Conservation (phyloP, 2,113 vertebrate species). For the Tenebrosternarchus preto region DNA sequence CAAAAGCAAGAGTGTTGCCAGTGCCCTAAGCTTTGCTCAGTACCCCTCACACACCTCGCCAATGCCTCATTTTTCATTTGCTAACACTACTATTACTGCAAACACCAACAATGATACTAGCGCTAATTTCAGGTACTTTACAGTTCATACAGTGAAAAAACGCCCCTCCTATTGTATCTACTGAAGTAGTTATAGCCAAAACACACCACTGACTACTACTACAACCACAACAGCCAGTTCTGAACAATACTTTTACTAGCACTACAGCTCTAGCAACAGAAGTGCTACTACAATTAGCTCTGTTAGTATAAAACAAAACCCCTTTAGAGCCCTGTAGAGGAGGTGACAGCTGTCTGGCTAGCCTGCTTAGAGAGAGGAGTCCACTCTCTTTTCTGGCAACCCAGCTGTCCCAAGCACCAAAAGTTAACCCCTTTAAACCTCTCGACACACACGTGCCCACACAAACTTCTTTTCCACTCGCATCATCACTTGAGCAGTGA, state of each 20-base stretch:
- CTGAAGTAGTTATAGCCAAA: too few relatives aligned
- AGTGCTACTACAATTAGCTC: too few relatives aligned
- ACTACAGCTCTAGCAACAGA: neutral
- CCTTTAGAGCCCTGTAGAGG: neutral
- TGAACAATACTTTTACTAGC: neutral
- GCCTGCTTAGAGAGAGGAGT: neutral
- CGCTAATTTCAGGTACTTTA: too few relatives aligned
- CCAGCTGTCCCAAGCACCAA: slow-evolving; percentile 47
- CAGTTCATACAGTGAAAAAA: too few relatives aligned
- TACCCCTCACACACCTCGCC: neutral
- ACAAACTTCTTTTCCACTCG: slow-evolving; percentile 21
- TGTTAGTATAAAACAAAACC: too few relatives aligned
- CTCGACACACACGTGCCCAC: neutral
- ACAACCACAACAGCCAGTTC: neutral
- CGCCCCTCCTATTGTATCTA: too few relatives aligned
- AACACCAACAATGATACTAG: neutral
- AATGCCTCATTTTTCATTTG: neutral
- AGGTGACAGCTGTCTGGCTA: slow-evolving; percentile 36
- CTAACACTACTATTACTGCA: neutral
- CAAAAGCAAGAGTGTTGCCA: neutral
- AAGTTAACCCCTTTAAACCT: neutral
- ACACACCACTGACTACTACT: neutral
- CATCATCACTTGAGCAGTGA: slow-evolving; percentile 32
- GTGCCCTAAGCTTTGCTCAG: too few relatives aligned
- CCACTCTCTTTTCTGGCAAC: slow-evolving; percentile 20